A percentile compares a stretch with the other conserved stretches of the same genome.
These are phyloP conservation scores for Tiliacea citrago DNA, from an alignment of 2,888 invertebrate species.

Conservation along the genomic window DNA sequence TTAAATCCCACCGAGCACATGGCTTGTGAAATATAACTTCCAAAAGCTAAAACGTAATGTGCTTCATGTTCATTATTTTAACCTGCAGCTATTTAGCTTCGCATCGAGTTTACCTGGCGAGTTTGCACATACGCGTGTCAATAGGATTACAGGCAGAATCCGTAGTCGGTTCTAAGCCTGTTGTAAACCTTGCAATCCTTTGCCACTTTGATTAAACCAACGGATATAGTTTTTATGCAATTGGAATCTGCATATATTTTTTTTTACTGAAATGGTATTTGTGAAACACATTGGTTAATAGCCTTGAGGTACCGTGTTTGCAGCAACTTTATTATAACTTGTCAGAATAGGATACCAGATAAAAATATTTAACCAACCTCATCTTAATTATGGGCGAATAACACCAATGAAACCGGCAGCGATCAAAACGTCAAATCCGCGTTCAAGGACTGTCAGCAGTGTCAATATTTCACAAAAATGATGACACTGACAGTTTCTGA, in stretches of 20 bases:
- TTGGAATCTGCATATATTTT: not conserved
- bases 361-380: not conserved
- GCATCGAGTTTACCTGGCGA: not conserved
- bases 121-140: slow-evolving; percentile 6
- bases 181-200: slow-evolving; percentile 26
- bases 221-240: not conserved
- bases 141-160: slow-evolving; percentile 12
- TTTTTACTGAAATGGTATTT: not conserved
- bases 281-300: not conserved
- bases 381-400: not conserved
- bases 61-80: not conserved
- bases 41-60: not conserved
- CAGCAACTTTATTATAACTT: not conserved
- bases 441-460: not conserved
- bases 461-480: not conserved
- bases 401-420: not conserved
- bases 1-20: not conserved
- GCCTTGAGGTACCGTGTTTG: not conserved
- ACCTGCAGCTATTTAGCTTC: not conserved
- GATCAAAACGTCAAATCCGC: not conserved
- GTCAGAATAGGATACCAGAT: not conserved
- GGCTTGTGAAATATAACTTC: not conserved
- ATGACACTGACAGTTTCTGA: not conserved
- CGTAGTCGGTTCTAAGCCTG: slow-evolving; percentile 23
- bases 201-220: slow-evolving; percentile 30